Evolutionary conservation across 2,113 vertebrate genomes (phyloP), one percentile per base, ranked within the genome.

Genomic region (Manacus vitellinus): DNA sequence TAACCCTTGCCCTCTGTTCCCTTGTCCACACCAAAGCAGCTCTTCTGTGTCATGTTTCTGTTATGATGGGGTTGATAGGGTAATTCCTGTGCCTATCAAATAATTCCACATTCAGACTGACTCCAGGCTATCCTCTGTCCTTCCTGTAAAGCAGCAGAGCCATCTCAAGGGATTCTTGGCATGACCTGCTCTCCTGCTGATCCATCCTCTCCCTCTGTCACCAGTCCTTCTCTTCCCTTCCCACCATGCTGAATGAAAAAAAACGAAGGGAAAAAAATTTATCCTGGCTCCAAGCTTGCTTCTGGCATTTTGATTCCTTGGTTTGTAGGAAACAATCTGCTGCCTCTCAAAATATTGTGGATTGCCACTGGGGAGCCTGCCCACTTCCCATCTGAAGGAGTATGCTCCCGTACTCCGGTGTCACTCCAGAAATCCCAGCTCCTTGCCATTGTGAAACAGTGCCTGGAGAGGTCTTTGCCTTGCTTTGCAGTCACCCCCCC

Each of bases 291-390:
- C 3, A 8, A 75, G 76, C 72, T 95, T 54, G 49, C 67, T 84
- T 76, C 76, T 96, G 95, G 96, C 89, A 70, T 86, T 92, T 70
- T 16, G 13, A n/a, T 93, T 88, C 65, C 68, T 39, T 65, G 80
- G 61, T 89, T 95, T 91, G 72, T 52, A 58, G 68, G 76, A 94
- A 97, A 94, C 95, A 94, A 94, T 96, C 91, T 95, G 94, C 52
- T 81, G 72, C 83, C 70, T 96, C 91, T 97, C 95, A 92, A 88
- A 95, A 94, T 88, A 94, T 88, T 92, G 73, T 68, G 72, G 33
- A 47, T 80, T 80, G 73, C 73, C 65, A 37, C 56, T 2, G 41
- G 78, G 87, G 79, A 92, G 65, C 68, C 79, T 74, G 89, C 89
- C 94, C 86, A 65, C 92, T 88, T 70, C 11, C 88, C 83, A 86